Conservation (phyloP, 1,140 invertebrate species). For the Drosophila sproati region DNA sequence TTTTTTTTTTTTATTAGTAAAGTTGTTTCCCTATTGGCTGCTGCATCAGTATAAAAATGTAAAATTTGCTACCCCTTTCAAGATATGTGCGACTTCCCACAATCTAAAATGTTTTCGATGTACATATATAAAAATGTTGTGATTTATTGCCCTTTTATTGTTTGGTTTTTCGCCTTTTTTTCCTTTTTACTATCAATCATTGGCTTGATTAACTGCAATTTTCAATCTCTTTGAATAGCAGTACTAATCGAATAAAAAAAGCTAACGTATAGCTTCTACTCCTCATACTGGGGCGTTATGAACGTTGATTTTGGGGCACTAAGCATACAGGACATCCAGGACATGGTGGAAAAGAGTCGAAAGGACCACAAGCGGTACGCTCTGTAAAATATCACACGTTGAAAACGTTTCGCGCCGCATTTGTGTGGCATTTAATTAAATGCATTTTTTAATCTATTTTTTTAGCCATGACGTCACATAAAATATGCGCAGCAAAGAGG, state of each 20-base stretch:
- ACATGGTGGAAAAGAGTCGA: not conserved
- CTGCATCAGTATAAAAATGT: too few relatives aligned
- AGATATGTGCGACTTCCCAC: too few relatives aligned
- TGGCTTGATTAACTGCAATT: not conserved
- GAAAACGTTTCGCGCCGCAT: constrained; percentile 70
- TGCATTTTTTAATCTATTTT: constrained; percentile 56
- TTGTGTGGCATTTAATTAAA: constrained; percentile 81
- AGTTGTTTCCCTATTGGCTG: not conserved
- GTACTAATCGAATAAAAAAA: constrained; percentile 4
- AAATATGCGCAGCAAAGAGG: constrained; percentile 62
- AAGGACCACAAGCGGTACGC: constrained; percentile 6
- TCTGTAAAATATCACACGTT: constrained; percentile 68
- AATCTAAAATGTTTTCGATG: not conserved
- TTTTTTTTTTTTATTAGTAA: not conserved
- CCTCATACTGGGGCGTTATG: not conserved
- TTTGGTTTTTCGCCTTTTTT: not conserved
- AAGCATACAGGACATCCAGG: constrained; percentile 8
- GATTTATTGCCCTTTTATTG: too few relatives aligned
- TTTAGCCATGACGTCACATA: constrained; percentile 57
- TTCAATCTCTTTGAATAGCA: constrained; percentile 1
- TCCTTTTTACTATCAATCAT: not conserved
- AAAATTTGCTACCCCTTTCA: too few relatives aligned
- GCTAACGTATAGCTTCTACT: not conserved
- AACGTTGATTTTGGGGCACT: not conserved
- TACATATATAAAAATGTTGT: not conserved